phyloP scores from a whole-genome alignment of 1,140 invertebrate genomes.

The Drosophila littoralis region DNA sequence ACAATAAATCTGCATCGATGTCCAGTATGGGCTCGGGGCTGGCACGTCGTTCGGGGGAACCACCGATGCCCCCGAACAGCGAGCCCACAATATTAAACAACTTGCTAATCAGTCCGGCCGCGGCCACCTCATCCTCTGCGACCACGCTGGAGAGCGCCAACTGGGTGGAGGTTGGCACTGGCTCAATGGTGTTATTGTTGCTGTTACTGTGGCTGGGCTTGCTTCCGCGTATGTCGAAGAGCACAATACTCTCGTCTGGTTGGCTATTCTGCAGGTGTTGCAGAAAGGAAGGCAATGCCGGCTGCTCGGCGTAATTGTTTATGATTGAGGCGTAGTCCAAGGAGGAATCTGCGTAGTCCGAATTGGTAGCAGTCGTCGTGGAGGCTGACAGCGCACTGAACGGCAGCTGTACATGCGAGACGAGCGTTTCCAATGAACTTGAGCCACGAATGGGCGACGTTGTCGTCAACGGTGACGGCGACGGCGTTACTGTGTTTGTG shows the following conservation, averaged over 20 bases:
- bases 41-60: conserved; percentile 4
- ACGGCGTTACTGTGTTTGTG: conserved; percentile 34
- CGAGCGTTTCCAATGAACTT: conserved; percentile 74
- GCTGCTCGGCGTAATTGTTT: conserved; percentile 43
- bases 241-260: conserved; percentile 72
- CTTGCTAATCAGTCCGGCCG: conserved; percentile 61
- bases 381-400: conserved; percentile 55
- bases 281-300: conserved; percentile 53
- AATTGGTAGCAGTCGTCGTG: conserved; percentile 51
- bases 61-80: conserved; percentile 50
- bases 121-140: conserved; percentile 34
- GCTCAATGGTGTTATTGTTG: conserved; percentile 5
- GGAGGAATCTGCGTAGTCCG: conserved; percentile 63
- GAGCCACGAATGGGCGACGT: conserved; percentile 52
- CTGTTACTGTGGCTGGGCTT: conserved; percentile 8
- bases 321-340: conserved; percentile 63
- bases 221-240: conserved; percentile 74
- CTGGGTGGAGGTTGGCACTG: conserved; percentile 16
- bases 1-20: conserved; percentile 69
- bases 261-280: conserved; percentile 55
- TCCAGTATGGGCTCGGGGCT: conserved; percentile 10
- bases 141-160: not conserved
- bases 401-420: conserved; percentile 49
- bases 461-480: conserved; percentile 20
- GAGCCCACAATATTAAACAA: conserved; percentile 76